These are phyloP conservation scores for Megalops atlanticus DNA, from an alignment of 2,113 vertebrate genomes.

Conservation along the genomic window DNA sequence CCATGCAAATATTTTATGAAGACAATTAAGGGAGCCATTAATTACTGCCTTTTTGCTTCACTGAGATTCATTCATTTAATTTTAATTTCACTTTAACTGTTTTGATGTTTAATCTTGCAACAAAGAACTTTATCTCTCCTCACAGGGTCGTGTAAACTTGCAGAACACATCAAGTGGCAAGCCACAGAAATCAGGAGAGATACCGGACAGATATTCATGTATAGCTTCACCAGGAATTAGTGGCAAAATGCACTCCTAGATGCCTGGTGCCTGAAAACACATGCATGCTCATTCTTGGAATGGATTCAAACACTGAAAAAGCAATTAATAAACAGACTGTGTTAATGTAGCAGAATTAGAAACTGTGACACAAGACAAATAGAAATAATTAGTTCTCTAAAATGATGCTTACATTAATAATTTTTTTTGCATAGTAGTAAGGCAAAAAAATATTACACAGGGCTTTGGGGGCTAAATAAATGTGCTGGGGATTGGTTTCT, in stretches of 20 bases:
- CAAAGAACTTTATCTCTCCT: slow-evolving; percentile 98
- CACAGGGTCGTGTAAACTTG: slow-evolving; percentile 95
- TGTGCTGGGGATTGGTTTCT: slow-evolving; percentile 63
- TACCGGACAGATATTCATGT: slow-evolving; percentile 79
- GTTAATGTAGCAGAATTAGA: slow-evolving; percentile 99
- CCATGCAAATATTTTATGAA: slow-evolving; percentile 99
- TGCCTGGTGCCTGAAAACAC: slow-evolving; percentile 87
- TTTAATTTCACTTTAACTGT: slow-evolving; percentile 99
- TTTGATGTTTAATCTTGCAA: slow-evolving; percentile 99
- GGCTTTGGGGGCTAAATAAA: slow-evolving; percentile 69
- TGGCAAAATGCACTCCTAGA: slow-evolving; percentile 84
- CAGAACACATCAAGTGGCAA: slow-evolving; percentile 86
- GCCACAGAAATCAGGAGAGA: slow-evolving; percentile 80
- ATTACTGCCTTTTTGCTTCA: slow-evolving; percentile 99
- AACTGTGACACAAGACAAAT: slow-evolving; percentile 99
- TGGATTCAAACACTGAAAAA: slow-evolving; percentile 98
- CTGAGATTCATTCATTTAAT: slow-evolving; percentile 99
- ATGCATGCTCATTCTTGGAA: slow-evolving; percentile 95
- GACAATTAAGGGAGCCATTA: slow-evolving; percentile 99
- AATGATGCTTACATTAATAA: slow-evolving; percentile 99
- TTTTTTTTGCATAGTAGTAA: slow-evolving; percentile 82
- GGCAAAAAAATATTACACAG: slow-evolving; percentile 86
- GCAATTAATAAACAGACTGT: slow-evolving; percentile 99
- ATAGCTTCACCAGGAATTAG: slow-evolving; percentile 86
- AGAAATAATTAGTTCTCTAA: slow-evolving; percentile 99